Base-by-base conservation (phyloP, 2,888 invertebrate species). In the Andricus quercusramuli region DNA sequence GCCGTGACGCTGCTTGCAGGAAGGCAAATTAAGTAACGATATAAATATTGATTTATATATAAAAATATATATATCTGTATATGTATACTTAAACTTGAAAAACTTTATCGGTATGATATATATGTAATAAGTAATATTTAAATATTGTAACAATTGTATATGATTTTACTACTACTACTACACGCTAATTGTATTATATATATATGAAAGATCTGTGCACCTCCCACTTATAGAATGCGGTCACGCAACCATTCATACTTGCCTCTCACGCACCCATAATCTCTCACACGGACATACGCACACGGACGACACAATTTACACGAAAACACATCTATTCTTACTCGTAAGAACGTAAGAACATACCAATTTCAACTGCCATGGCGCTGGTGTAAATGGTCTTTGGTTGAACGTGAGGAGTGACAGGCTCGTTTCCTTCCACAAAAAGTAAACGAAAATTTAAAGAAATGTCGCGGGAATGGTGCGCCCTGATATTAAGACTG, bases 111-210 rank as follows among this genome's bases (percentile, higher is more conserved):
- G 87, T 90, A 90, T 90, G 90, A 74, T 90, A 89, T 91, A 91
- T 89, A 91, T 92, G 91, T 92, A 92, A 92, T 92, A 92, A 92
- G 92, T 92, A 91, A 90, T 92, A 92, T 92, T 92, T 92, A 92
- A 92, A 92, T 91, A 92, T 92, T 92, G 92, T 92, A 92, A 92
- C 92, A 92, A 92, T 92, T 92, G 92, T 92, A 92, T 92, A 92
- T 92, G 92, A 92, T 92, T 92, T 92, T 92, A 92, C 91, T 92
- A 92, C 91, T 92, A 91, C 91, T 92, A 91, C 89, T 91, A 92
- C 90, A 92, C 90, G 92, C 91, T 92, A 91, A 92, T 92, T 92
- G 92, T 92, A 92, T 92, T 91, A 92, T 92, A 92, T 92, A 91
- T 90, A 91, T 91, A 91, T 90, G 89, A 86, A 90, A 88, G 89